phyloP scores from a whole-genome alignment of 2,888 invertebrate species.

The Agriopis marginaria region DNA sequence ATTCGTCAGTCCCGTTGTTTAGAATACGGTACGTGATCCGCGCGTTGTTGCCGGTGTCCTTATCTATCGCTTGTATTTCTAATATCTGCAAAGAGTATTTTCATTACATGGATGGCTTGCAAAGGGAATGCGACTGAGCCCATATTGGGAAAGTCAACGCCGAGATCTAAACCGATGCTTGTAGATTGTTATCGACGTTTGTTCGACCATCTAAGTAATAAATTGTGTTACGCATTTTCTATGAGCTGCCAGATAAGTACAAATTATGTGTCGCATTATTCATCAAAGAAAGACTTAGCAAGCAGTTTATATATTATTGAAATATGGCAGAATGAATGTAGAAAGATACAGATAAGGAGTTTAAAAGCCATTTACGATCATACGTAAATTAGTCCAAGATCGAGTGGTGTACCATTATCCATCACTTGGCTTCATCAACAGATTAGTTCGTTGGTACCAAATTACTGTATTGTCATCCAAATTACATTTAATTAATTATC shows the following conservation, averaged over 20 bases:
- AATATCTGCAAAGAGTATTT: conserved; percentile 87
- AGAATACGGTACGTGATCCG: conserved; percentile 94
- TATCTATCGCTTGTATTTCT: conserved; percentile 95
- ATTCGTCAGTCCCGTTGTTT: conserved; percentile 82
- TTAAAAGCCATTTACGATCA: too few relatives aligned
- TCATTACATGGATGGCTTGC: conserved; percentile 48
- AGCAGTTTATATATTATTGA: too few relatives aligned
- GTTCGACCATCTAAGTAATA: conserved; percentile 54
- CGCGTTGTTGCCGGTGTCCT: conserved; percentile 98
- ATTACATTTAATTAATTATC: too few relatives aligned
- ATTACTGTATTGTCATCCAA: too few relatives aligned
- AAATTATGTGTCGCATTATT: conserved; percentile 34
- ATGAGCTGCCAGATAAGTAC: conserved; percentile 33
- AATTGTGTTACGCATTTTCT: conserved; percentile 49
- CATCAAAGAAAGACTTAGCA: background rate
- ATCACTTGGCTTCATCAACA: too few relatives aligned
- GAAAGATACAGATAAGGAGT: too few relatives aligned
- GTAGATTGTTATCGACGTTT: conserved; percentile 54
- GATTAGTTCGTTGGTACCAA: too few relatives aligned
- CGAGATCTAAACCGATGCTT: conserved; percentile 49
- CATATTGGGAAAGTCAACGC: conserved; percentile 48
- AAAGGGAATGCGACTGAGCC: conserved; percentile 44
- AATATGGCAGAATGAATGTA: too few relatives aligned
- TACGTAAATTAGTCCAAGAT: too few relatives aligned
- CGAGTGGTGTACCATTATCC: too few relatives aligned